phyloP scores from a whole-genome alignment of 2,113 vertebrate species.

The Lasiurus borealis region DNA sequence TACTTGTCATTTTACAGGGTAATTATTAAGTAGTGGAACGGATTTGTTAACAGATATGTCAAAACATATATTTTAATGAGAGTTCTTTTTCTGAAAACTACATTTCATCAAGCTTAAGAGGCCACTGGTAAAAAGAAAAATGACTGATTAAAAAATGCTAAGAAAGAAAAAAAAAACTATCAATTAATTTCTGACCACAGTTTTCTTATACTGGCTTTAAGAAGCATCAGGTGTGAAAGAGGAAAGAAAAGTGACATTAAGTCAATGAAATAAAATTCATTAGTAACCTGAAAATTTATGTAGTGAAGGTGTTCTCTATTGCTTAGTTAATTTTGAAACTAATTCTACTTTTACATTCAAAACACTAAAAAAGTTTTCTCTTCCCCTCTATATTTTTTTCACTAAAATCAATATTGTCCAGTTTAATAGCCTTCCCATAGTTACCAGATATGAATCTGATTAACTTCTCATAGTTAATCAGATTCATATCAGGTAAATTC shows the following conservation, averaged over 20 bases:
- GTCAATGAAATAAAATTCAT: slow-evolving; percentile 44
- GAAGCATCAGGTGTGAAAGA: neutral
- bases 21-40: slow-evolving; percentile 27
- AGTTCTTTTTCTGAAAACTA: neutral
- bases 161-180: neutral
- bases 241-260: slow-evolving; percentile 1
- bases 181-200: neutral
- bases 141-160: neutral
- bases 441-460: neutral
- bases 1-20: neutral
- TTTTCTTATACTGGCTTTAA: slow-evolving; percentile 19
- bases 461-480: no score
- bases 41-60: slow-evolving; percentile 28
- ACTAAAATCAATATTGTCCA: slow-evolving; percentile 12
- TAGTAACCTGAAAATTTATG: neutral
- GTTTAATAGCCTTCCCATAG: neutral
- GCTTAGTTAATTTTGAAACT: neutral
- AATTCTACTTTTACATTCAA: slow-evolving; percentile 26
- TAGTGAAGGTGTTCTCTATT: neutral
- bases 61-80: slow-evolving; percentile 53
- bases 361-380: slow-evolving; percentile 13
- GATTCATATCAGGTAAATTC: no score
- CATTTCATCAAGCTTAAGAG: slow-evolving; percentile 11
- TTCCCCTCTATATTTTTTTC: neutral
- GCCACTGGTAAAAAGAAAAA: neutral